Evolutionary conservation across 2,113 vertebrate genomes (phyloP), one percentile per base, ranked within the genome.

Genomic region (Corythoichthys haematopterus): DNA sequence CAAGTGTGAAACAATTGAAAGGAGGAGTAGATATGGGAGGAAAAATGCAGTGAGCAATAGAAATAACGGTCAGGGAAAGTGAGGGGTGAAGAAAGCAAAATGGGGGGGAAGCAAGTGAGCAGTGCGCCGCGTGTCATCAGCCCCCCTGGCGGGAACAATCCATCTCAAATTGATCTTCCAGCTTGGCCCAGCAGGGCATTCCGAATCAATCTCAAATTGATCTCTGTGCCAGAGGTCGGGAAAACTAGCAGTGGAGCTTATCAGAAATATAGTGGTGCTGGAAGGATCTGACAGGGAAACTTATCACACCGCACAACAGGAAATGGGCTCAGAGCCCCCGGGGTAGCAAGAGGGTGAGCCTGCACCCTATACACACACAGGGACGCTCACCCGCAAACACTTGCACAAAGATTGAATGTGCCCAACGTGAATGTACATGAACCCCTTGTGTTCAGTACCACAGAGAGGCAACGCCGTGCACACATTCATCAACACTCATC

Each of bases 201-300:
- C 87, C 78, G 88, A 91, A 91, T 92, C 89, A 91, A 92, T 92
- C 91, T 92, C 89, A 92, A 92, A 92, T 92, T 91, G 91, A 92
- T 92, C 91, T 92, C 85, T 81, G 85, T 89, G 91, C 90, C 91
- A 91, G 89, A 90, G 90, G 90, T 91, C 83, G 85, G 84, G 87
- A 91, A 92, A 91, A 92, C 89, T 89, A 89, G 89, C 91, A 90
- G 87, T 83, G 82, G 88, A 92, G 90, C 91, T 92, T 92, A 92
- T 92, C 91, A 92, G 90, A 92, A 92, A 92, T 92, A 92, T 92
- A 90, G 91, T 89, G 85, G 87, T 89, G 87, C 84, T 92, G 89
- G 89, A 87, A 87, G 87, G 89, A 92, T 92, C 91, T 92, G 90
- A 92, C 91, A 92, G 90, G 88, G 85, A 92, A 90, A 92, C 91